phyloP scores from a whole-genome alignment of 2,888 invertebrate genomes.

The Aproaerema taeniolella region DNA sequence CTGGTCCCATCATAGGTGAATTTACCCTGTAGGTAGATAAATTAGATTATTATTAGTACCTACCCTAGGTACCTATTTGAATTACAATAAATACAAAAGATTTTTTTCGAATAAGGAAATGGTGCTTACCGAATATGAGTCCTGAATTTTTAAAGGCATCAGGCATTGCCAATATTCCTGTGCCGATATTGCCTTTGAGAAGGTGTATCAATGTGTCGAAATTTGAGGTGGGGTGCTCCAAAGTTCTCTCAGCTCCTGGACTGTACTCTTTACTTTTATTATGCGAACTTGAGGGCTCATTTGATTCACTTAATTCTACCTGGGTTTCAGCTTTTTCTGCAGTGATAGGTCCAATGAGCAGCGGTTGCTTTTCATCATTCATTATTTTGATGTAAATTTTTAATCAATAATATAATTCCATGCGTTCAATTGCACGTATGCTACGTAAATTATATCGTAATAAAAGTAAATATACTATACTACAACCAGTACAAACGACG shows the following conservation, averaged over 20 bases:
- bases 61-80: no score
- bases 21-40: no score
- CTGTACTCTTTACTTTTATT: slow-evolving; percentile 59
- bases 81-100: no score
- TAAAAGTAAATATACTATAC: not conserved
- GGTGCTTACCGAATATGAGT: slow-evolving; percentile 85
- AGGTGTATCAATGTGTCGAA: slow-evolving; percentile 86
- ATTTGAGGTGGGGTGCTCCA: slow-evolving; percentile 89
- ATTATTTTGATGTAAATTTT: slow-evolving; percentile 46
- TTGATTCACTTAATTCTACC: slow-evolving; percentile 47
- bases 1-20: no score
- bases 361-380: slow-evolving; percentile 84
- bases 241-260: slow-evolving; percentile 81
- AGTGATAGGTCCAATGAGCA: slow-evolving; percentile 63
- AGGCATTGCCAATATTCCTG: slow-evolving; percentile 98
- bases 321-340: no score
- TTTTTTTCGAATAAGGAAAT: no score
- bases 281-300: slow-evolving; percentile 33
- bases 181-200: slow-evolving; percentile 88
- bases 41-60: no score
- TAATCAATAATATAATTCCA: slow-evolving; percentile 13
- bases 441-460: not conserved
- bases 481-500: no score
- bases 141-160: slow-evolving; percentile 96
- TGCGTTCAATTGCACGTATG: slow-evolving; percentile 3